Conservation (phyloP, 1,140 invertebrate species). For the Temnothorax nylanderi region DNA sequence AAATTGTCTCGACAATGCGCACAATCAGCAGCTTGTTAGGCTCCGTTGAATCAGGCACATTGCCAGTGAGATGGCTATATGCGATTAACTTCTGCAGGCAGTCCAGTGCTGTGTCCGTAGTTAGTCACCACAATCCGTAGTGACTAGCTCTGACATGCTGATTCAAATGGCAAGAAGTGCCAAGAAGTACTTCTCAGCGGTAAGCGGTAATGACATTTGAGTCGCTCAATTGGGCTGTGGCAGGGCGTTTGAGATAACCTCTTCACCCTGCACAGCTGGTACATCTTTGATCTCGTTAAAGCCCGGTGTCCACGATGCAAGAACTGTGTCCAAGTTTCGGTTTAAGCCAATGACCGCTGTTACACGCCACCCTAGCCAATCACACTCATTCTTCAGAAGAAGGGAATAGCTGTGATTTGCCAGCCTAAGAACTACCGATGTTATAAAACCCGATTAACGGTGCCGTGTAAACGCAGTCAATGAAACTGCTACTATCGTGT, state of each 20-base stretch:
- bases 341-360: no score
- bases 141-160: constrained; percentile 98
- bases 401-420: no score
- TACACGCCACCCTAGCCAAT: no score
- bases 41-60: constrained; percentile 94
- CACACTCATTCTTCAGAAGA: no score
- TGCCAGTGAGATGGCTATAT: constrained; percentile 99
- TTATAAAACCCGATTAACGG: no score
- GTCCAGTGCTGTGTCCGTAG: constrained; percentile 96
- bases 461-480: no score
- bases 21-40: constrained; percentile 97
- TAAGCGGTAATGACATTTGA: constrained; percentile 95
- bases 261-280: constrained; percentile 88
- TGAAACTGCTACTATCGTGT: no score
- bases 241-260: constrained; percentile 93
- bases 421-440: no score
- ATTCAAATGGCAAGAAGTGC: constrained; percentile 98
- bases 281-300: constrained; percentile 92
- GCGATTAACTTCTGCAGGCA: constrained; percentile 99
- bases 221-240: constrained; percentile 94
- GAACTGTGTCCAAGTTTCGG: no score
- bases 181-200: constrained; percentile 99
- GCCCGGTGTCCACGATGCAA: no score
- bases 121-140: constrained; percentile 97
- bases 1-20: constrained; percentile 99